phyloP scores from a whole-genome alignment of 2,888 invertebrate genomes.

The Lordiphosa andalusiaca region DNA sequence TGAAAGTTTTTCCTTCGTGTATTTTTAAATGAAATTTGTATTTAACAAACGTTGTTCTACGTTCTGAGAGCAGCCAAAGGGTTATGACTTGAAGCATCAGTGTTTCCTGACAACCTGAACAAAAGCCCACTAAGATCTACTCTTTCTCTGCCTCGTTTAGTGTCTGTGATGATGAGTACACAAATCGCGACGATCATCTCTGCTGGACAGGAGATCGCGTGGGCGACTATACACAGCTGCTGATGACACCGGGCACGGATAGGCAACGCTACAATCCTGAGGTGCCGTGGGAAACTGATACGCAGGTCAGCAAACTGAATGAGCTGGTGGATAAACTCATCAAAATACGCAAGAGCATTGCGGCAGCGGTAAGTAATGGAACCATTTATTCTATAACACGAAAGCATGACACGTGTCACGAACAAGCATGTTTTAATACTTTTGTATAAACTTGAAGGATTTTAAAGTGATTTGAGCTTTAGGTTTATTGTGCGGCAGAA shows the following conservation, averaged over 20 bases:
- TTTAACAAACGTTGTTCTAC: neutral
- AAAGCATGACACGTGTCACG: too few species aligned
- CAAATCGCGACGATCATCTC: slow-evolving; percentile 76
- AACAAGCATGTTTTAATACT: too few species aligned
- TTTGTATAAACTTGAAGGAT: too few species aligned
- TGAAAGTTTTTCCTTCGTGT: neutral
- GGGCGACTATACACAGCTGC: slow-evolving; percentile 79
- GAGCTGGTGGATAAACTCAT: slow-evolving; percentile 79
- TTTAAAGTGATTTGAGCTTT: too few species aligned
- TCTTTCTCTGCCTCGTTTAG: slow-evolving; percentile 41
- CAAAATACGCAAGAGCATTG: slow-evolving; percentile 79
- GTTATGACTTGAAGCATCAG: neutral
- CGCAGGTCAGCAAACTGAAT: slow-evolving; percentile 75
- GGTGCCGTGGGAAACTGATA: slow-evolving; percentile 76
- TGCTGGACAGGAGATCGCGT: slow-evolving; percentile 80
- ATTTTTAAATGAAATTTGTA: slow-evolving; percentile 17
- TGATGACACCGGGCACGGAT: slow-evolving; percentile 77
- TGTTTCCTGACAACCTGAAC: too few species aligned
- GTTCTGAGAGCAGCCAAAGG: slow-evolving; percentile 29
- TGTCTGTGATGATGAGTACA: slow-evolving; percentile 79
- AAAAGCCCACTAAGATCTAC: slow-evolving; percentile 20
- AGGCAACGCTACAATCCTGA: slow-evolving; percentile 80
- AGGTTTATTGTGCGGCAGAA: too few species aligned
- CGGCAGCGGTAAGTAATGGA: slow-evolving; percentile 72
- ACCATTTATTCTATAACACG: too few species aligned